Conservation (phyloP, 2,888 invertebrate species). For the Ariolimax columbianus region DNA sequence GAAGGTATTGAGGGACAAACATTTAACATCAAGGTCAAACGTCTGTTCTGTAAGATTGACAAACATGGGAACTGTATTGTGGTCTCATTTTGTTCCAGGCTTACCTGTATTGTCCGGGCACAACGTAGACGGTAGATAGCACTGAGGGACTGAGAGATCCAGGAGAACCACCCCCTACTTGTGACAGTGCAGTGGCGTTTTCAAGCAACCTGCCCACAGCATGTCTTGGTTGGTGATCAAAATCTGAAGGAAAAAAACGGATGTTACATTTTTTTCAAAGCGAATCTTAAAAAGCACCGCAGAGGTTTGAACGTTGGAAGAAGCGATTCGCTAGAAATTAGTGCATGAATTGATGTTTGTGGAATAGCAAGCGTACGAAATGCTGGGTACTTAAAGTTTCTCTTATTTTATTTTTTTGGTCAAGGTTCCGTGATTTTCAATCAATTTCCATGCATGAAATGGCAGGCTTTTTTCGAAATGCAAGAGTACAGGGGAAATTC, state of each 20-base stretch:
- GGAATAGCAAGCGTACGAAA: neutral
- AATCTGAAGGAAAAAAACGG: neutral
- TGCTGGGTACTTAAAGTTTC: neutral
- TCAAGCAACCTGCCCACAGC: neutral
- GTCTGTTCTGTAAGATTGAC: neutral
- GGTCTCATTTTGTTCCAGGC: neutral
- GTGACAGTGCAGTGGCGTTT: neutral
- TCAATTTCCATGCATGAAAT: neutral
- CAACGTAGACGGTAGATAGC: neutral
- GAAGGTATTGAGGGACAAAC: neutral
- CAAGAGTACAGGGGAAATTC: neutral
- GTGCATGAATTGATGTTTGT: neutral
- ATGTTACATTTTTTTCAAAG: neutral
- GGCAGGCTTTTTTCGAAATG: neutral
- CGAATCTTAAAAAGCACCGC: neutral
- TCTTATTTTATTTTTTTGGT: too few relatives aligned
- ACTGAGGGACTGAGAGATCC: neutral
- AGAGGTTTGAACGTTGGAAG: neutral
- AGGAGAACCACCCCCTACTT: neutral
- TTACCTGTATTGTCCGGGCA: conserved; percentile 1
- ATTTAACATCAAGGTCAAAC: neutral
- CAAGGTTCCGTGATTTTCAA: neutral
- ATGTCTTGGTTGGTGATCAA: neutral
- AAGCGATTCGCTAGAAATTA: neutral
- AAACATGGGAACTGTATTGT: neutral